Base-by-base conservation (phyloP, 2,113 vertebrate species). In the Phylloscopus trochilus region DNA sequence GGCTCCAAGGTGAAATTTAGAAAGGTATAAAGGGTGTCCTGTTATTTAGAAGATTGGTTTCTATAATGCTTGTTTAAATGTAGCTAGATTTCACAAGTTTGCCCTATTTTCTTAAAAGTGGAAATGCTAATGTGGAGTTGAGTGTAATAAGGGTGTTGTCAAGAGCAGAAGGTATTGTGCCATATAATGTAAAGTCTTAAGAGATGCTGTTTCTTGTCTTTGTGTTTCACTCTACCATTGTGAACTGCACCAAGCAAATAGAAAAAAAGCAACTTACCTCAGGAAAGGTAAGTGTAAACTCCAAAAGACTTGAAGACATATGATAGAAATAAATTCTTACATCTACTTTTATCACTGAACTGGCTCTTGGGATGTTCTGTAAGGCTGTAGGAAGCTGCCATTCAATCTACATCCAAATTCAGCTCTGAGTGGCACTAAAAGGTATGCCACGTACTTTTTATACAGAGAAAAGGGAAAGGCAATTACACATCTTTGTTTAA, bases 401-500 rank as follows among this genome's bases (percentile, higher is more conserved):
- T 82, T 90, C 55, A 56, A 28, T 28, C 26, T 69, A 13, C 2
- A 7, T 52, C 31, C 53, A 69, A 37, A 53, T 52, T 43, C 3
- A 1, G 14, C 13, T 63, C 33, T 75, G 67, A 52, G 22, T 56
- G 58, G 33, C 7, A 10, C 47, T 22, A 26, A 63, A 27, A 68
- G 31, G 2, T 62, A 33, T 16, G 24, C 37, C 44, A 56, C 0
- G 0, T 44, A 41, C 5, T 39, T 83, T 73, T 90, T 30, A 35
- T 39, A 52, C 35, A 49, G 66, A 64, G 35, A 41, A 94, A 91
- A 79, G 6, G 72, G 52, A 87, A 91, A 53, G 23, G 26, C 52
- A 84, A 68, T 73, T 70, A 18, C 6, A 11, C 3, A 1, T 35
- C 39, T 55, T 69, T 68, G 31, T 68, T 87, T 75, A 44, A 33